Percentiles rank a stretch among this genome's conserved stretches.
phyloP scores from a whole-genome alignment of 2,797 vertebrate genomes.

The Pangasius mekongensis region DNA sequence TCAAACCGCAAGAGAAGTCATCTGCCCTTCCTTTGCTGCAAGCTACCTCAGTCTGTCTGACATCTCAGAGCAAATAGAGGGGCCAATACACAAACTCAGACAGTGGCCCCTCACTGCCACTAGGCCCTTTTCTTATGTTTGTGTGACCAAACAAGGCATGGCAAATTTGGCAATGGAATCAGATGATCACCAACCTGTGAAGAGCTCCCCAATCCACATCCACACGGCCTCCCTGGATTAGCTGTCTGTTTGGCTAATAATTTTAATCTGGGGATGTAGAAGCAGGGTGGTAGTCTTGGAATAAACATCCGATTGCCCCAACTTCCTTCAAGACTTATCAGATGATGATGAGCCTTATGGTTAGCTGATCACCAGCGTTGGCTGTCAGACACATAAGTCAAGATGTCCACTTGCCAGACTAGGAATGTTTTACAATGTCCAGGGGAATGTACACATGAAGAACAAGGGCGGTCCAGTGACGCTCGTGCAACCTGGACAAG shows the following conservation, averaged over 20 bases:
- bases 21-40: conserved; percentile 76
- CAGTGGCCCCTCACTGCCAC: conserved; percentile 74
- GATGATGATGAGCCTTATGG: conserved; percentile 12
- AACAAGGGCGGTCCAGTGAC: conserved; percentile 63
- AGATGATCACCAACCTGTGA: conserved; percentile 88
- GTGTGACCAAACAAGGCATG: conserved; percentile 86
- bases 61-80: conserved; percentile 75
- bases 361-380: conserved; percentile 35
- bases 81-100: conserved; percentile 85
- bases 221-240: conserved; percentile 72
- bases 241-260: conserved; percentile 85
- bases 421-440: conserved; percentile 68
- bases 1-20: conserved; percentile 73
- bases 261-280: conserved; percentile 81
- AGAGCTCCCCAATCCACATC: conserved; percentile 91
- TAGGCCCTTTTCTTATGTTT: conserved; percentile 82
- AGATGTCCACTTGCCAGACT: conserved; percentile 68
- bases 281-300: conserved; percentile 74
- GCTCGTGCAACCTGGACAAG: conserved; percentile 41
- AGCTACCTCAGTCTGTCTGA: conserved; percentile 80
- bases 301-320: conserved; percentile 82
- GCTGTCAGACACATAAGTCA: conserved; percentile 52
- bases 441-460: conserved; percentile 75
- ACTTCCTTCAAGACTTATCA: conserved; percentile 10
- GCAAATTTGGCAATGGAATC: conserved; percentile 84